These are phyloP conservation scores for Noctua fimbriata DNA, from an alignment of 2,888 invertebrate genomes.

Conservation along the genomic window DNA sequence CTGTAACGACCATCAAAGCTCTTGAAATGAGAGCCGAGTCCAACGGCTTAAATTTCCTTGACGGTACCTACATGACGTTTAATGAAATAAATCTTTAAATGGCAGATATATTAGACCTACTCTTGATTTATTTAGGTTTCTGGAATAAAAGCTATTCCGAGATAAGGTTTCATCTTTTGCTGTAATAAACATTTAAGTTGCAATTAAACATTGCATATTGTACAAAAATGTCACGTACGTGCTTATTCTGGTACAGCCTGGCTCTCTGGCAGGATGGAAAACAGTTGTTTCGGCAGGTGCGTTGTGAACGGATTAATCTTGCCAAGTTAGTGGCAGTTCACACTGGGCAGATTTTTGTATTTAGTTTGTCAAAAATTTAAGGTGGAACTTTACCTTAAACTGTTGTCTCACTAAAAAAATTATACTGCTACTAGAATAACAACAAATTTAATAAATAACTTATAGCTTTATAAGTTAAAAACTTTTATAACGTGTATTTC, in stretches of 20 bases:
- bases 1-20: too few relatives aligned
- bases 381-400: neutral
- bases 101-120: accelerated
- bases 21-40: too few relatives aligned
- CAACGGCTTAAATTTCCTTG: neutral
- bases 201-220: neutral
- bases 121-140: neutral
- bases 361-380: neutral
- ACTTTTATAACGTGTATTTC: neutral
- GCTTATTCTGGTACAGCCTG: neutral
- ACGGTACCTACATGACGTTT: neutral
- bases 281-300: conserved; percentile 50
- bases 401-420: neutral
- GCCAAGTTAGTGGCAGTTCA: conserved; percentile 21
- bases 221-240: conserved; percentile 39
- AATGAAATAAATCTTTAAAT: neutral
- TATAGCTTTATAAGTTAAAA: neutral
- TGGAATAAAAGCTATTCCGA: neutral
- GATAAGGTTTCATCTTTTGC: neutral
- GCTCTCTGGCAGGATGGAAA: conserved; percentile 18
- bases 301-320: conserved; percentile 51
- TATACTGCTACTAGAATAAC: neutral
- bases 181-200: neutral
- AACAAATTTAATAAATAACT: neutral
- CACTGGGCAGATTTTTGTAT: conserved; percentile 20